Evolutionary conservation across 1,140 invertebrate species (phyloP), one percentile per base, ranked within the genome.

Genomic region (Zaprionus tsacasi): DNA sequence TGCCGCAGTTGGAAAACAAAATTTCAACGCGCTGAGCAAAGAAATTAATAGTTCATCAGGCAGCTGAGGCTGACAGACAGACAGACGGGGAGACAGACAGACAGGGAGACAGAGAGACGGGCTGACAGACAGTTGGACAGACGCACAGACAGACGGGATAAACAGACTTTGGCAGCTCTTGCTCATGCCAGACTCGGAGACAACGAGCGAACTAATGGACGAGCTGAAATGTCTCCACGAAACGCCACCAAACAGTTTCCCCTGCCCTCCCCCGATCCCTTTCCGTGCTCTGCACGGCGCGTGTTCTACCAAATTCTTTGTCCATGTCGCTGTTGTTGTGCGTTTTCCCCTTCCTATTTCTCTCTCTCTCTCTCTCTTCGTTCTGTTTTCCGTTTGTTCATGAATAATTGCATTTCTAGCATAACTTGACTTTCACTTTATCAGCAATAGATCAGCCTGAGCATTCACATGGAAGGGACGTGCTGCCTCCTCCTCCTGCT

Each of bases 371-470:
- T 21, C 21, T 1, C 21, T 21, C 21, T 21, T 21, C 21, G 21
- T 21, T 21, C 21, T 21, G 21, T 69, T 43, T 55, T 56, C 8
- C 45, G 63, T 40, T 60, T 57, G 54, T 54, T 73, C 76, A 79
- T 88, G 83, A 87, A 88, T 89, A 89, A 88, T 89, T 88, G 76
- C 85, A 81, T 88, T 88, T 88, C 78, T 81, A 89, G 57, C 78
- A 88, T 83, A 89, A 85, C 83, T 83, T 85, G 85, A 88, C 85
- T 89, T 88, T 89, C 85, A 79, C 85, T 88, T 81, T 79, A 85
- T 89, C 85, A 85, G 75, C 86, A 76, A 85, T 89, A 85, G 85
- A 78, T 85, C 71, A 81, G 67, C 75, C 58, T 80, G 33, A 35
- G 6, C 33, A 73, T 59, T 77, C 72, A 71, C 64, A 61, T 35